Percentiles rank a stretch among this genome's conserved stretches.
Evolutionary conservation across 2,113 vertebrate genomes (phyloP).

Genomic region (Nanger granti): DNA sequence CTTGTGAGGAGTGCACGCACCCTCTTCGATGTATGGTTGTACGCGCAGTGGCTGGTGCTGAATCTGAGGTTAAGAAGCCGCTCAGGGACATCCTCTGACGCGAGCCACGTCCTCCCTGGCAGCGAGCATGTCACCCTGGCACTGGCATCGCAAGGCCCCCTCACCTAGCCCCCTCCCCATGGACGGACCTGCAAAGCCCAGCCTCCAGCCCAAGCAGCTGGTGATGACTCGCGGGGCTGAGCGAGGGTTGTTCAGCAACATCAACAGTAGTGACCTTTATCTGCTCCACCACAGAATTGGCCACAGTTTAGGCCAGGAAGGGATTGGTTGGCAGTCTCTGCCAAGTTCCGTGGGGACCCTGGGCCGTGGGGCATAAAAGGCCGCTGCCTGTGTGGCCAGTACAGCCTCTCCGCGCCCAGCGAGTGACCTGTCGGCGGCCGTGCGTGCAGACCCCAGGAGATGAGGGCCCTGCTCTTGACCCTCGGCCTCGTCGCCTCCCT

Average conservation of each 20-base stretch:
- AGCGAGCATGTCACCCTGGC: accelerated
- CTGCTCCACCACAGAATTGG: neutral
- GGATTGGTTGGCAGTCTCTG: neutral
- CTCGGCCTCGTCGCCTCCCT: neutral
- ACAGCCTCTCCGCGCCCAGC: accelerated
- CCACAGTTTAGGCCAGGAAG: neutral
- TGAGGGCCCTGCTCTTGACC: conserved; percentile 34
- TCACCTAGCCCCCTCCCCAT: neutral
- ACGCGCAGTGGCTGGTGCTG: neutral
- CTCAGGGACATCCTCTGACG: neutral
- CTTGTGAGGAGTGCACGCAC: neutral
- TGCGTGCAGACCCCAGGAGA: neutral
- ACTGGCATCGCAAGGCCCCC: neutral
- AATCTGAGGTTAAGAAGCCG: too few species aligned
- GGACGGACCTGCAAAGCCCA: accelerated
- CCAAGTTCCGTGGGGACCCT: neutral
- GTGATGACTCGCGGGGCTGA: neutral
- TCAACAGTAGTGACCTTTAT: neutral
- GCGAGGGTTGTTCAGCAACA: neutral
- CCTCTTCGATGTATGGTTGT: accelerated
- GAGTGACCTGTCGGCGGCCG: accelerated
- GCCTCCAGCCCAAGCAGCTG: neutral
- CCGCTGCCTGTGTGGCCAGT: accelerated
- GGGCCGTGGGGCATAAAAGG: neutral
- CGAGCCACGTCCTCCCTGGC: accelerated